Percentiles rank a stretch among this genome's conserved stretches.
These are phyloP conservation scores for Elegia similella DNA, from an alignment of 2,888 invertebrate species.

Conservation along the genomic window DNA sequence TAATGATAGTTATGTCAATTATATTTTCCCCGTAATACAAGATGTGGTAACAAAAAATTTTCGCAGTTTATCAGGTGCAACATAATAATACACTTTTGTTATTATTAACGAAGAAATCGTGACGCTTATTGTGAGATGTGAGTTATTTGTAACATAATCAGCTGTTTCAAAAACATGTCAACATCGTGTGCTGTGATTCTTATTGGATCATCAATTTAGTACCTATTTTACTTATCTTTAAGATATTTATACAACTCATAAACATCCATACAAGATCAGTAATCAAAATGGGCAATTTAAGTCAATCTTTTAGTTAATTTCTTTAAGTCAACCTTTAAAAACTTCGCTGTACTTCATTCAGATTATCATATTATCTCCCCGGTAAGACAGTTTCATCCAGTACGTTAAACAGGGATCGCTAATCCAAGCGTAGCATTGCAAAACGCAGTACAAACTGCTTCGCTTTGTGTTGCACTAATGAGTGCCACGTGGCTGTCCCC, in stretches of 20 bases:
- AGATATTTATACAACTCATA: too few species aligned
- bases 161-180: not conserved
- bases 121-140: not conserved
- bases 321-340: too few species aligned
- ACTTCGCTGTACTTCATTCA: constrained; percentile 3
- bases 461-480: constrained; percentile 78
- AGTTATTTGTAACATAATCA: not conserved
- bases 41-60: constrained; percentile 12
- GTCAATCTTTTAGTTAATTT: too few species aligned
- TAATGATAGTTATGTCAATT: not conserved
- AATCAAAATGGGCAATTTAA: too few species aligned
- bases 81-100: not conserved
- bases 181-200: not conserved
- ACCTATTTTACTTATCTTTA: too few species aligned
- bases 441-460: constrained; percentile 77
- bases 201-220: not conserved
- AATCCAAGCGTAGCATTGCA: constrained; percentile 74
- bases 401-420: constrained; percentile 70
- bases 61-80: not conserved
- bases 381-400: constrained; percentile 60
- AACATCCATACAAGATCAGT: too few species aligned
- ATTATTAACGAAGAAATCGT: not conserved
- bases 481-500: constrained; percentile 79
- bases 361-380: constrained; percentile 36
- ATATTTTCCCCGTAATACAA: not conserved